Evolutionary conservation across 1,140 invertebrate species (phyloP).

Genomic region (Frieseomelitta varia): DNA sequence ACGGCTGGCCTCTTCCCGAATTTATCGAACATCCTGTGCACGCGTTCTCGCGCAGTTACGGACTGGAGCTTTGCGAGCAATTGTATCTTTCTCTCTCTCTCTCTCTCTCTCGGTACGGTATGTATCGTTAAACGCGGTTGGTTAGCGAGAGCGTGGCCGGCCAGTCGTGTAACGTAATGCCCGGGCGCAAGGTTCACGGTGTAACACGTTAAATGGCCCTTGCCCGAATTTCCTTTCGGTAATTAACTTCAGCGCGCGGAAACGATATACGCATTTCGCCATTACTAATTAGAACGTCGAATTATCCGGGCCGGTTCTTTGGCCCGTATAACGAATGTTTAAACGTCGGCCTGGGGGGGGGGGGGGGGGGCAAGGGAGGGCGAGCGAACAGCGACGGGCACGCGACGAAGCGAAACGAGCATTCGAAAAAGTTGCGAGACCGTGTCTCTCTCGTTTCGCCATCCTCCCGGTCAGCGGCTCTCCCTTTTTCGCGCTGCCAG

Average conservation of each 20-base stretch:
- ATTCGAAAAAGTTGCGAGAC: slow-evolving; percentile 39
- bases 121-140: slow-evolving; percentile 47
- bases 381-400: slow-evolving; percentile 33
- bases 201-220: slow-evolving; percentile 53
- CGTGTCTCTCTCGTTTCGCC: background rate
- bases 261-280: slow-evolving; percentile 50
- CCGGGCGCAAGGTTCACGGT: slow-evolving; percentile 48
- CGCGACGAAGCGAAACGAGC: slow-evolving; percentile 46
- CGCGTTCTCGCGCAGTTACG: slow-evolving; percentile 34
- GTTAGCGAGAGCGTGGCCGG: slow-evolving; percentile 43
- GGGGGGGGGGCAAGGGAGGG: background rate
- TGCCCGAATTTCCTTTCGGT: slow-evolving; percentile 56
- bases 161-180: slow-evolving; percentile 45
- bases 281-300: slow-evolving; percentile 55
- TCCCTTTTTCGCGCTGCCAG: background rate
- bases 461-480: background rate
- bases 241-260: slow-evolving; percentile 53
- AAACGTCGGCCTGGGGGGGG: slow-evolving; percentile 18
- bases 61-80: slow-evolving; percentile 31
- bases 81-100: background rate
- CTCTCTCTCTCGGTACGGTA: background rate
- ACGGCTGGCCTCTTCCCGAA: slow-evolving; percentile 26
- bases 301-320: slow-evolving; percentile 41
- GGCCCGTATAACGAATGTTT: slow-evolving; percentile 54
- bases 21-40: slow-evolving; percentile 38